Evolutionary conservation across 2,797 vertebrate species (phyloP).

Genomic region (Serranus cabrilla): DNA sequence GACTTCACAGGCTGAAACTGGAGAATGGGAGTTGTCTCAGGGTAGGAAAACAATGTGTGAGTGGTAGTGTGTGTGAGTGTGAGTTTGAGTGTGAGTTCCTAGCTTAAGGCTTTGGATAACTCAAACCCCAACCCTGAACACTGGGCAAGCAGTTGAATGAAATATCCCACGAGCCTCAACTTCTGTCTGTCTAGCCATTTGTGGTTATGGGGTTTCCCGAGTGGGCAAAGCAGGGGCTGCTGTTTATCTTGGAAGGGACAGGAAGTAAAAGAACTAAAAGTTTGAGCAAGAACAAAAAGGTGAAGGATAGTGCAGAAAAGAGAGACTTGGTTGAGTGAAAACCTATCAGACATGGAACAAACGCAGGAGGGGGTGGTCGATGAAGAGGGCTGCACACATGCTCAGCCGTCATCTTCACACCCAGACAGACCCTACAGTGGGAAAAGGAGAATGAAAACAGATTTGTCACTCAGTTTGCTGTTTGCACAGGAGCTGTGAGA

Average conservation of each 20-base stretch:
- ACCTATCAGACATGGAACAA: not conserved
- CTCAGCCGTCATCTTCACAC: conserved; percentile 39
- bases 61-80: conserved; percentile 10
- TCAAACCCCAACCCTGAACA: conserved; percentile 63
- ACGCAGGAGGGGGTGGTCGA: not conserved
- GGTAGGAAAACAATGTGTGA: conserved; percentile 37
- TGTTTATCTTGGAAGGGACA: conserved; percentile 68
- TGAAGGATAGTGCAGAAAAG: conserved; percentile 6
- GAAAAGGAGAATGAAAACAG: conserved; percentile 69
- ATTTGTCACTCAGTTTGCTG: conserved; percentile 67
- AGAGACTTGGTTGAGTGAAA: conserved; percentile 17
- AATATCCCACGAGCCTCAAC: conserved; percentile 69
- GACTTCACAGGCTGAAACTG: conserved; percentile 59
- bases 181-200: conserved; percentile 67
- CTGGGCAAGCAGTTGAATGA: conserved; percentile 73
- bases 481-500: conserved; percentile 71
- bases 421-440: conserved; percentile 33
- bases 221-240: conserved; percentile 54
- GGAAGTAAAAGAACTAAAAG: conserved; percentile 37
- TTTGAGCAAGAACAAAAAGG: conserved; percentile 8
- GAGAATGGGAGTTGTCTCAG: conserved; percentile 61
- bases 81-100: conserved; percentile 8
- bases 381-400: conserved; percentile 31
- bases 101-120: conserved; percentile 39
- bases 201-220: conserved; percentile 69